phyloP scores from a whole-genome alignment of 2,888 invertebrate species.

The Monopis laevigella region DNA sequence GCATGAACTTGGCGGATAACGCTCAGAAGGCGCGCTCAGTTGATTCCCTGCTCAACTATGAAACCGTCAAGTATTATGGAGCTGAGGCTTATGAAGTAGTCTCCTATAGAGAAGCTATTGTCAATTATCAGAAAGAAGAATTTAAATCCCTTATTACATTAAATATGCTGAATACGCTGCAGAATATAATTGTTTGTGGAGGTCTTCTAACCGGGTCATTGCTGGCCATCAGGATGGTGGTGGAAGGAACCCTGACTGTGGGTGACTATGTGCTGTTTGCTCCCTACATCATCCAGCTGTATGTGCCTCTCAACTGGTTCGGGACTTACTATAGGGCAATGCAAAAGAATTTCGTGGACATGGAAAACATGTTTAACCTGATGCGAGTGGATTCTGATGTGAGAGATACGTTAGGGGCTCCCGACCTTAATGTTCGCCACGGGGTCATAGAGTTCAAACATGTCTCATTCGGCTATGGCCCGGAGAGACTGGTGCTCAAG shows the following conservation, averaged over 20 bases:
- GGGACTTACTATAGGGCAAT: constrained; percentile 98
- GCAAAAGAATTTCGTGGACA: constrained; percentile 97
- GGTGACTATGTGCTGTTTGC: constrained; percentile 97
- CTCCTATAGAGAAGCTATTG: constrained; percentile 84
- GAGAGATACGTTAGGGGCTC: constrained; percentile 82
- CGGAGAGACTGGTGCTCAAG: constrained; percentile 78
- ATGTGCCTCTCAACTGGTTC: constrained; percentile 97
- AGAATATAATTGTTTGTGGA: constrained; percentile 88
- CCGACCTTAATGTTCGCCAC: constrained; percentile 71
- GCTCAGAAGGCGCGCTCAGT: constrained; percentile 91
- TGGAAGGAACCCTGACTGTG: constrained; percentile 76
- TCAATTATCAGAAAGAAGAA: constrained; percentile 86
- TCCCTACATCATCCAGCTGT: constrained; percentile 93
- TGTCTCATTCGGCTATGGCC: constrained; percentile 89
- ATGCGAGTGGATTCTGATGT: constrained; percentile 89
- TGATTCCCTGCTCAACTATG: constrained; percentile 96
- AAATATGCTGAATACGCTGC: constrained; percentile 89
- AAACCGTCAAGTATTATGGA: constrained; percentile 98
- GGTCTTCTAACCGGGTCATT: constrained; percentile 89
- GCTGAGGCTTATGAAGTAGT: constrained; percentile 93
- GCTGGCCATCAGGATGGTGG: constrained; percentile 89
- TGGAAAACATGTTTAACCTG: constrained; percentile 99
- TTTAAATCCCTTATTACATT: constrained; percentile 88
- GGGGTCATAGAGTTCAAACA: constrained; percentile 89
- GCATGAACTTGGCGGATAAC: constrained; percentile 96